Evolutionary conservation across 1,140 invertebrate genomes (phyloP), one percentile per base, ranked within the genome.

Genomic region (Leptoteleia sp.): DNA sequence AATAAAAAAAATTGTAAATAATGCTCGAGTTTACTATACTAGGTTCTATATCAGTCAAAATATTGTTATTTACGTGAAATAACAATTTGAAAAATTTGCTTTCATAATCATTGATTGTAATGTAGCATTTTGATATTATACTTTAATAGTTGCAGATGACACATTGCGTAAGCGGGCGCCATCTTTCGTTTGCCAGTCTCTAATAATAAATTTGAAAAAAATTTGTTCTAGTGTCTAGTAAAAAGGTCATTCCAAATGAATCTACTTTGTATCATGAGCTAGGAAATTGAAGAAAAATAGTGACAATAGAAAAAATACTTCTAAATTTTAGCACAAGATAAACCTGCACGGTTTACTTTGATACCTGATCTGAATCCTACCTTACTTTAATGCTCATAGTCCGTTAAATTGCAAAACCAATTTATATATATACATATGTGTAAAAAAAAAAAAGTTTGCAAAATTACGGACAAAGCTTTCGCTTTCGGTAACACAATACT

Each of bases 331-430:
- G 40, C 37, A 52, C 6, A 42, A 67, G 50, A 45, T 43, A 59
- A 65, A 55, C 37, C 33, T 37, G 12, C 13, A 25, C 9, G 33
- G 37, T 57, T 50, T 35, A 38, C 1, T 50, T 29, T 25, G 25
- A 27, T 78, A 72, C 67, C 54, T 78, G 67, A n/a, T 68, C 12
- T 12, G 0, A 38, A 16, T 68, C 62, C 76, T 78, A 78, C 62
- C 67, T 79, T 70, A 62, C 31, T 43, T 70, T 33, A 62, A 40
- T 5, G 45, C 59, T 52, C 43, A 7, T 67, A n/a, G 31, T 61
- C 43, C 67, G 45, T 71, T 67, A 76, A 0, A 55, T 42, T 35
- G 54, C 54, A 25, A 40, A 55, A 33, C 29, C 3, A 42, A 43
- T 33, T 38, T 8, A 8, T 22, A 17, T 35, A 45, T 40, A 64